Base-by-base conservation (phyloP, 2,888 invertebrate genomes). In the Beris morrisii region DNA sequence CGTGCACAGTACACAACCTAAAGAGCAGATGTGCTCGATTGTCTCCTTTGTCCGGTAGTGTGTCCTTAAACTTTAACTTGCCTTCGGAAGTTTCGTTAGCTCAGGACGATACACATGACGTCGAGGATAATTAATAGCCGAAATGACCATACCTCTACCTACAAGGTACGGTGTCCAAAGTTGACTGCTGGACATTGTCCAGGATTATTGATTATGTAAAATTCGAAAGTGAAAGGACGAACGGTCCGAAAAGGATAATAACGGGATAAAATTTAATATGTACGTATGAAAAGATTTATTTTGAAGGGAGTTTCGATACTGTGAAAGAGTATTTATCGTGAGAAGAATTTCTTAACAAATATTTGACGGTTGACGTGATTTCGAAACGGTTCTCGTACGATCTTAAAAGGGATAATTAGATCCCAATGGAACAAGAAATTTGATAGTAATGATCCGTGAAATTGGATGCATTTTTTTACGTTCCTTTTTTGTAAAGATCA, bases 151-250 rank as follows among this genome's bases (percentile, higher is more conserved):
- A 38, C 54, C 31, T 30, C 6, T 12, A 31, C n/a, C 54, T 12
- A 4, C 31, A n/a, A 54, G 9, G 31, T 54, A 31, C 54, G 32
- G n/a, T 53, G 38, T 30, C 28, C 30, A 61, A 61, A 61, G 52
- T 52, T 50, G 52, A 77, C 75, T 73, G 70, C 72, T 67, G 73
- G 69, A 68, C 64, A 71, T 72, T 77, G 77, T 77, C 76, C 75
- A 77, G 78, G 78, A 77, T 77, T 77, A 77, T 77, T 77, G 78
- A 77, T 77, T 77, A 78, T 78, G 76, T 76, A 77, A 77, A 78
- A 75, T 76, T 46, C 5, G 53, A 52, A 61, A 61, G 61, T 61
- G 61, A 50, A 61, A 61, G 61, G 61, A 61, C 61, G 38, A 7
- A 32, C 61, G 52, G 15, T n/a, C 61, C 61, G 61, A 61, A 59